phyloP scores from a whole-genome alignment of 2,888 invertebrate genomes.

The Heliconius sara region DNA sequence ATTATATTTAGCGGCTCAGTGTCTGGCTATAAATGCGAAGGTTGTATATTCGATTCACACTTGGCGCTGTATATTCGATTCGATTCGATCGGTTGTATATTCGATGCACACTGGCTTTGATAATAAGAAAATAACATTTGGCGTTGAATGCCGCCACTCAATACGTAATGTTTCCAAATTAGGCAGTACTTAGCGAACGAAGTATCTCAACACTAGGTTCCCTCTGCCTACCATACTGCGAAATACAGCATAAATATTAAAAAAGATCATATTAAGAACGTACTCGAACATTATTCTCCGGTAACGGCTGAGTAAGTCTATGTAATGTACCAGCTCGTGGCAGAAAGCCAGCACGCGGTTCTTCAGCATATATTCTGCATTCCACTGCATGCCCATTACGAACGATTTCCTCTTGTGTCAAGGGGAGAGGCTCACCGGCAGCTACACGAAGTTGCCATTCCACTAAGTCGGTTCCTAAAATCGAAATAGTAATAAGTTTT shows the following conservation, averaged over 20 bases:
- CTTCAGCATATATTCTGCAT: constrained; percentile 98
- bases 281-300: constrained; percentile 86
- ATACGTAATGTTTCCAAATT: no score
- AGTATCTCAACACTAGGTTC: no score
- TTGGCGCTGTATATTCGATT: no score
- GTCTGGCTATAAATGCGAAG: no score
- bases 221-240: no score
- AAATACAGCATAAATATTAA: not conserved
- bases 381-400: constrained; percentile 96
- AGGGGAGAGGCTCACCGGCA: constrained; percentile 92
- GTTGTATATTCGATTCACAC: no score
- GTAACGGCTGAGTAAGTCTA: constrained; percentile 89
- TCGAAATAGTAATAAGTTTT: not conserved
- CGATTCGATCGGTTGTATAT: no score
- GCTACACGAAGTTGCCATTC: constrained; percentile 98
- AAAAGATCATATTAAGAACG: constrained; percentile 39
- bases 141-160: not conserved
- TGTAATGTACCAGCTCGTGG: constrained; percentile 95
- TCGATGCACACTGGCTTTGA: no score
- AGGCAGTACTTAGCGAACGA: no score
- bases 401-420: constrained; percentile 89
- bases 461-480: constrained; percentile 92
- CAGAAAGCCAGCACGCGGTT: constrained; percentile 92
- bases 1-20: no score
- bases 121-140: not conserved